Evolutionary conservation across 1,140 invertebrate genomes (phyloP), one percentile per base, ranked within the genome.

Genomic region (Micrasema longulum): DNA sequence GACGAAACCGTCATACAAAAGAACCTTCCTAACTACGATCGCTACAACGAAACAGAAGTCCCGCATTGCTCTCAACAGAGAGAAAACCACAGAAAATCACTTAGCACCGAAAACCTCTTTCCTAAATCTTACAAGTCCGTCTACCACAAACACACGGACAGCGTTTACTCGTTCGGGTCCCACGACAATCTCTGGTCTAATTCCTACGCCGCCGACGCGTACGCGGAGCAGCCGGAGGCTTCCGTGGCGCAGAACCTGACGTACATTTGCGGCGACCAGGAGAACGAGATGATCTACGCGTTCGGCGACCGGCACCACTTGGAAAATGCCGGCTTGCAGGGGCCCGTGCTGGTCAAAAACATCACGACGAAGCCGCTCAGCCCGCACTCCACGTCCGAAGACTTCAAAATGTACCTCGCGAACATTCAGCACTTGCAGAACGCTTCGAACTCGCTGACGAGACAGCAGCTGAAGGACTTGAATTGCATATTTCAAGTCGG

Each of bases 351-450:
- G 35, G 78, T 87, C 12, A 79, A 84, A 36, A 88, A 87, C 73
- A 88, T 88, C n/a, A 88, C 87, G n/a, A 88, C 87, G 0, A 87
- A 87, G 65, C 87, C 87, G 0, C 69, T 88, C 14, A 88, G 87
- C 36, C 87, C 87, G 12, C 87, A 88, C 62, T 87, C 83, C 11
- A 88, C 87, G 0, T 88, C 87, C 7, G 89, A 90, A 80, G 89
- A 90, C 76, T 91, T 91, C 70, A 88, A 90, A 77, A 78, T 89
- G 16, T 90, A 91, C 78, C 79, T 91, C 63, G 88, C 89, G n/a
- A 90, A 90, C 78, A 88, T 91, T 76, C 89, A 90, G 71, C 89
- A 90, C 80, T 76, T 91, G 7, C 89, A 90, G 74, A 90, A 88
- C 55, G 89, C 89, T 3, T 87, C 89, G 0, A 90, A 88, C 72